Base-by-base conservation (phyloP, 2,797 vertebrate species). In the Tragopan temminckii region DNA sequence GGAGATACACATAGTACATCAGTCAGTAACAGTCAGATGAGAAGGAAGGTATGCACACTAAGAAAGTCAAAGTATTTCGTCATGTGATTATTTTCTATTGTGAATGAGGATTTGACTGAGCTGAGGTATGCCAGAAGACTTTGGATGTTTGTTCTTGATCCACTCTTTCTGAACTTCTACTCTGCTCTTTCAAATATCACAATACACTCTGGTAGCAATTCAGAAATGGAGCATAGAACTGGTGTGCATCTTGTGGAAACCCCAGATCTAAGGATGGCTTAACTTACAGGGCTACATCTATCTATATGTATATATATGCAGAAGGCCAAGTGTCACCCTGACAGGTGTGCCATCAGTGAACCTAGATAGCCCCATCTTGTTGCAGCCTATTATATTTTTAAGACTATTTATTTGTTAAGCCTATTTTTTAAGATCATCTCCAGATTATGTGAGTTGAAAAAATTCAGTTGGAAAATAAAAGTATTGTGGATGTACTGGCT, bases 161-260 rank as follows among this genome's bases (percentile, higher is more conserved):
- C 8, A 11, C 31, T 80, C 4, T 31, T 93, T 77, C 45, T 58
- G 53, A 33, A 27, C 5, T 4, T 36, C 85, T 69, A 10, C n/a
- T 50, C 38, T 40, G 21, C 46, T 52, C 7, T 64, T 17, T 46
- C 62, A 61, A 64, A 55, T 17, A 66, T 5, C 10, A 8, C 15
- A 3, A 2, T 0, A 4, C 33, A 23, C 9, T 23, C n/a, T 7
- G n/a, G 55, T n/a, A 52, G n/a, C 58, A 53, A 64, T 38, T 12
- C 43, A 50, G n/a, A 48, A 31, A 27, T n/a, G 66, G 43, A 38
- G 72, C 38, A 36, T 4, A 48, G 21, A 40, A 43, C 35, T 10
- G 31, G 3, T 1, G 3, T 4, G 3, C n/a, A 27, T 25, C 0
- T 0, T 45, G 21, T 1, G 2, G 33, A 23, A 64, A 83, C 13